phyloP scores from a whole-genome alignment of 2,888 invertebrate species.

The Tipula confusa region DNA sequence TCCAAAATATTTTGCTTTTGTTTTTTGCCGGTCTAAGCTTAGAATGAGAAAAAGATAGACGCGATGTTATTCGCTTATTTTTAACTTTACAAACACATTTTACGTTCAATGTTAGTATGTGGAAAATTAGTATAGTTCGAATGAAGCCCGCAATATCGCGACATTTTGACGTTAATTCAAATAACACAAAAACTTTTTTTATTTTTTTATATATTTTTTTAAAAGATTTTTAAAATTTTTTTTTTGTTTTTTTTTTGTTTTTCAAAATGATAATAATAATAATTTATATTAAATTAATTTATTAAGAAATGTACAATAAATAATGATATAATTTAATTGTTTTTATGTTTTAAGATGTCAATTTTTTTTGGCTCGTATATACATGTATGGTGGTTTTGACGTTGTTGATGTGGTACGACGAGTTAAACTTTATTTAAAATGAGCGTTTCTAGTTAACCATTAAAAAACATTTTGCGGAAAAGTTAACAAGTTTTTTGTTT shows the following conservation, averaged over 20 bases:
- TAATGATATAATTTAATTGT: conserved; percentile 3
- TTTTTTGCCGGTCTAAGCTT: too few species aligned
- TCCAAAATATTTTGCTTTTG: too few species aligned
- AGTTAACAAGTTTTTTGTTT: neutral
- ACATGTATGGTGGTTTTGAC: neutral
- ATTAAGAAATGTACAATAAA: conserved; percentile 32
- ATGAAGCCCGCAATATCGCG: neutral
- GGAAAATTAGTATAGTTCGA: too few species aligned
- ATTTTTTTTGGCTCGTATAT: too few species aligned
- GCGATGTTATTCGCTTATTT: too few species aligned
- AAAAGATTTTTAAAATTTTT: too few species aligned
- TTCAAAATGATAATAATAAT: conserved; percentile 29
- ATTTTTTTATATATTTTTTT: conserved; percentile 21
- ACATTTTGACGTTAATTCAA: too few species aligned
- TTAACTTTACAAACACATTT: too few species aligned
- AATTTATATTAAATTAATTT: conserved; percentile 31
- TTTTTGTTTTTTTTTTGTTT: conserved; percentile 27
- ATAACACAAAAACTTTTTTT: neutral
- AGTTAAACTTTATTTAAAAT: too few species aligned
- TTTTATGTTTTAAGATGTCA: neutral
- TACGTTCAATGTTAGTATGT: too few species aligned
- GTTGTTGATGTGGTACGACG: neutral
- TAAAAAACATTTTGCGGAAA: conserved; percentile 26
- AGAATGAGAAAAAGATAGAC: too few species aligned
- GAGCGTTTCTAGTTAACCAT: too few species aligned